Base-by-base conservation (phyloP, 2,113 vertebrate genomes). In the Eublepharis macularius region DNA sequence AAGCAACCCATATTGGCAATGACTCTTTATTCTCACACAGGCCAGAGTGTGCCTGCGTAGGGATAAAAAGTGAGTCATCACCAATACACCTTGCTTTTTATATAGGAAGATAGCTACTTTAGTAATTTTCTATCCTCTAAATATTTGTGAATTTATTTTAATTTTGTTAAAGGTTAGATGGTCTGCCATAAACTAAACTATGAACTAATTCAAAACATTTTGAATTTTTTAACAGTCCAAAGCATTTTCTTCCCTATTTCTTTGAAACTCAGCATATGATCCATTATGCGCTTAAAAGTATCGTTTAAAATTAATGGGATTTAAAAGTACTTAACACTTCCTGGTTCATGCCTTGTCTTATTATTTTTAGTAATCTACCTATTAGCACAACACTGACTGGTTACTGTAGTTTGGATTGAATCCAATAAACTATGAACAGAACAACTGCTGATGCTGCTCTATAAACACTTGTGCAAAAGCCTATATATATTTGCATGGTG, bases 131-230 rank as follows among this genome's bases (percentile, higher is more conserved):
- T 82, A n/a, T 86, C 54, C 4, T 78, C 87, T 14, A 89, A 92
- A 88, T 70, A 11, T 73, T 90, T 85, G 47, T 70, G 73, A 57
- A 39, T 85, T 2, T 75, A 87, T 86, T 81, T 70, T 84, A 68
- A 72, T 41, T 41, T 41, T 72, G 29, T 65, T 41, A 41, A 41
- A 72, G 16, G n/a, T 16, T 60, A 89, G 78, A 83, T 72, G 69
- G 88, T 86, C 85, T 29, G 2, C 36, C 70, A 91, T 82, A 91
- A 49, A 88, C 68, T 81, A 72, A 1, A n/a, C 29, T 68, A 86
- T 32, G 85, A 85, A 87, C 19, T 51, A 0, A 13, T 73, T 92
- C 81, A 19, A 32, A 47, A 57, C 39, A 70, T 80, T 77, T 4
- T 14, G 32, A 79, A 82, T 51, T 12, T 1, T 76, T 82, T 81